phyloP scores from a whole-genome alignment of 2,888 invertebrate genomes.

The Epinotia brunnichana region DNA sequence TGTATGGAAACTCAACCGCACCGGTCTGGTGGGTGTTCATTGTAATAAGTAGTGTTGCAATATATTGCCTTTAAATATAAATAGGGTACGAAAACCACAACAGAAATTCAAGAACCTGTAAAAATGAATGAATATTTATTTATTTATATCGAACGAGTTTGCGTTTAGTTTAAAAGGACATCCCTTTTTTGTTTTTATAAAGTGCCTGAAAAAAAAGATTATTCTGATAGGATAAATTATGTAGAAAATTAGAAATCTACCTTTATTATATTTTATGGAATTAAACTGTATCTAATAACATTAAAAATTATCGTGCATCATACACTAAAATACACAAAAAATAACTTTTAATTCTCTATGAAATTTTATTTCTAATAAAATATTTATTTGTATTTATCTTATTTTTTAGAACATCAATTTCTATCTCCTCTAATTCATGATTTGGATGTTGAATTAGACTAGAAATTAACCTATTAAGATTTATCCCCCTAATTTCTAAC shows the following conservation, averaged over 20 bases:
- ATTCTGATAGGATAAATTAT: slow-evolving; percentile 77
- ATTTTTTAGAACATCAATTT: slow-evolving; percentile 76
- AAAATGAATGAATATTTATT: no score
- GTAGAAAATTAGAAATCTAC: slow-evolving; percentile 66
- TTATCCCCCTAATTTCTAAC: slow-evolving; percentile 82
- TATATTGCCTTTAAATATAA: no score
- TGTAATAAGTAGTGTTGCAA: no score
- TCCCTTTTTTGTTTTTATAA: slow-evolving; percentile 76
- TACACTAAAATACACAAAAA: slow-evolving; percentile 85
- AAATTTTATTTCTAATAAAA: slow-evolving; percentile 81
- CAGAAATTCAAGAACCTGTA: no score
- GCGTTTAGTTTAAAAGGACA: no score
- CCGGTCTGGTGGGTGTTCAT: no score
- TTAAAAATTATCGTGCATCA: slow-evolving; percentile 85
- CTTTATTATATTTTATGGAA: slow-evolving; percentile 86
- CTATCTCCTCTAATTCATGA: slow-evolving; percentile 71
- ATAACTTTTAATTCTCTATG: slow-evolving; percentile 56
- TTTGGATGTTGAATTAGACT: slow-evolving; percentile 84
- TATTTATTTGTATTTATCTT: slow-evolving; percentile 79
- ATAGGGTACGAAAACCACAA: no score
- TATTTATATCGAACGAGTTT: no score
- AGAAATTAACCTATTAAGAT: slow-evolving; percentile 86
- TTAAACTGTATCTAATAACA: slow-evolving; percentile 84
- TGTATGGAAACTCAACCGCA: no score
- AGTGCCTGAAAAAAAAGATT: slow-evolving; percentile 77